A percentile compares a stretch with the other conserved stretches of the same genome.
These are phyloP conservation scores for Lutjanus argentimaculatus DNA, from an alignment of 2,797 vertebrate species.

Conservation along the genomic window DNA sequence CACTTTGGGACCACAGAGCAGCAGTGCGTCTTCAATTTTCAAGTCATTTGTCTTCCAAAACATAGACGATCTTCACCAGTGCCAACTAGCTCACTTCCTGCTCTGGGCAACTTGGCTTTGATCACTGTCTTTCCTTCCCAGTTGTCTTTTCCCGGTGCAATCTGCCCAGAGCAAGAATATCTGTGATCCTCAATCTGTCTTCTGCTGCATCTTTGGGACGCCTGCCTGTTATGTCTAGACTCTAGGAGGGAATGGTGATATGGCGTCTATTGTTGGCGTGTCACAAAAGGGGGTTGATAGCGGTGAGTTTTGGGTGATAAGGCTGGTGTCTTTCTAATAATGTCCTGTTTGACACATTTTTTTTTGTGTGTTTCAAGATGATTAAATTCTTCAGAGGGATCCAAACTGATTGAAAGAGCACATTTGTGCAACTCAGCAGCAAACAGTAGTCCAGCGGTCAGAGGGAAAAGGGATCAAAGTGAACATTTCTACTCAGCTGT, in stretches of 20 bases:
- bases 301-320: constrained; percentile 3
- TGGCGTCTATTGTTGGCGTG: constrained; percentile 18
- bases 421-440: neutral
- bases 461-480: constrained; percentile 36
- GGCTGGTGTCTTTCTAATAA: constrained; percentile 31
- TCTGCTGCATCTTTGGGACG: constrained; percentile 45
- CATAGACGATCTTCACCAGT: constrained; percentile 41
- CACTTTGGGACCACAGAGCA: constrained; percentile 20
- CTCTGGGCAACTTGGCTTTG: constrained; percentile 70
- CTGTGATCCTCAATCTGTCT: constrained; percentile 64
- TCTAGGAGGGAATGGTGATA: constrained; percentile 26
- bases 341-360: constrained; percentile 27
- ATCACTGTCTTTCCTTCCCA: constrained; percentile 56
- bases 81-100: constrained; percentile 62
- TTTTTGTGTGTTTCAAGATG: constrained; percentile 16
- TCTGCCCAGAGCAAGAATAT: constrained; percentile 60
- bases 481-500: constrained; percentile 58
- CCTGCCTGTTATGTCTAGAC: constrained; percentile 50
- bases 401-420: neutral
- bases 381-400: constrained; percentile 7
- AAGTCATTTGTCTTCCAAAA: constrained; percentile 64
- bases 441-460: neutral
- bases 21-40: constrained; percentile 29
- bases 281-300: constrained; percentile 34
- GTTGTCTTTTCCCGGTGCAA: constrained; percentile 54